These are phyloP conservation scores for Solenopsis invicta DNA, from an alignment of 1,140 invertebrate genomes.

Conservation along the genomic window DNA sequence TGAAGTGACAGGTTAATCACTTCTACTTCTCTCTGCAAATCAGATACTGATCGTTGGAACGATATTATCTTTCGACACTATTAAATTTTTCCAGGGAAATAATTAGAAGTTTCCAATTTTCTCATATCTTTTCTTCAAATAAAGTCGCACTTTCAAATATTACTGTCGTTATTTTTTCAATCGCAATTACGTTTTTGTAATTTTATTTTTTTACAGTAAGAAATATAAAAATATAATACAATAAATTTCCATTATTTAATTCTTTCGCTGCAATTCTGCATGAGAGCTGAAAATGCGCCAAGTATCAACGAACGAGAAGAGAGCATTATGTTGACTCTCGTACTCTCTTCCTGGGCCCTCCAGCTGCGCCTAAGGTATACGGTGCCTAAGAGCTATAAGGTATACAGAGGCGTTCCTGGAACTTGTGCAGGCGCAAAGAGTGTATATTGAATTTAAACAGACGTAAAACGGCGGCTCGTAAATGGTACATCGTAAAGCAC, in stretches of 20 bases:
- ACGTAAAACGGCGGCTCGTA: constrained; percentile 56
- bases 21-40: neutral
- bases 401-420: constrained; percentile 9
- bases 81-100: neutral
- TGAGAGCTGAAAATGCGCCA: neutral
- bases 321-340: neutral
- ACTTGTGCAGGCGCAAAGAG: constrained; percentile 59
- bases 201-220: neutral
- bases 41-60: neutral
- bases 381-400: constrained; percentile 31
- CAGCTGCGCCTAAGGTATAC: constrained; percentile 8
- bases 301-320: neutral
- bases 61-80: neutral
- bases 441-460: constrained; percentile 64
- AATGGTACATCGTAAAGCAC: constrained; percentile 37
- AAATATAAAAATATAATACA: neutral
- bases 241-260: neutral
- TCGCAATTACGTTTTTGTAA: neutral
- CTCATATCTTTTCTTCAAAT: neutral
- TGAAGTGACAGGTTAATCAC: neutral
- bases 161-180: neutral
- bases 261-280: too few relatives aligned
- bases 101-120: neutral
- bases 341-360: neutral
- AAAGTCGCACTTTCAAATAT: neutral